Conservation (phyloP, 2,113 vertebrate species). For the Phoxinus phoxinus region DNA sequence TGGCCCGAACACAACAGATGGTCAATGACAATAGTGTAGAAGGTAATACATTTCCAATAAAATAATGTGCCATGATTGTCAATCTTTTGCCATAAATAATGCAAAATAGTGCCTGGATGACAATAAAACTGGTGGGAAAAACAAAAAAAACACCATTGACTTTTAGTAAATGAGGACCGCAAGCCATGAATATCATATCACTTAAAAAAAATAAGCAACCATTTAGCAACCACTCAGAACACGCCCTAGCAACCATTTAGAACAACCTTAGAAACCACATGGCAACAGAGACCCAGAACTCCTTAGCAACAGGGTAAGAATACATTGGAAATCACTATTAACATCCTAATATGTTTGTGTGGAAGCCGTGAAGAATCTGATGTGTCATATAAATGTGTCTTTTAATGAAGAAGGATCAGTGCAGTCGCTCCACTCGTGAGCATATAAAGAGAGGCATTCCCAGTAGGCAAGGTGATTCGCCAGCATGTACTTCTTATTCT, state of each 20-base stretch:
- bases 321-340: not conserved
- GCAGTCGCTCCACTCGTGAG: conserved; percentile 70
- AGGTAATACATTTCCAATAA: too few species aligned
- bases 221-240: not conserved
- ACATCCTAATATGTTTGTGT: conserved; percentile 88
- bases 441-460: conserved; percentile 64
- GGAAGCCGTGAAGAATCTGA: conserved; percentile 92
- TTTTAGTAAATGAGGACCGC: not conserved
- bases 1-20: too few species aligned
- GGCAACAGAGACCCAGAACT: not conserved
- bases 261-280: not conserved
- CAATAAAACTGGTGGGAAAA: not conserved
- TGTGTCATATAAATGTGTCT: conserved; percentile 90
- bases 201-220: not conserved
- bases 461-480: conserved; percentile 63
- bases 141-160: not conserved
- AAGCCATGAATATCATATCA: not conserved
- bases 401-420: conserved; percentile 85
- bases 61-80: too few species aligned
- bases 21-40: not conserved
- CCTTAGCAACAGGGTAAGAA: not conserved
- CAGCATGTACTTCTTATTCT: conserved; percentile 48
- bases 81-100: not conserved
- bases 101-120: not conserved
- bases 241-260: not conserved